Percentiles rank a stretch among this genome's conserved stretches.
phyloP scores from a whole-genome alignment of 2,888 invertebrate genomes.

The Cheilosia impressa region DNA sequence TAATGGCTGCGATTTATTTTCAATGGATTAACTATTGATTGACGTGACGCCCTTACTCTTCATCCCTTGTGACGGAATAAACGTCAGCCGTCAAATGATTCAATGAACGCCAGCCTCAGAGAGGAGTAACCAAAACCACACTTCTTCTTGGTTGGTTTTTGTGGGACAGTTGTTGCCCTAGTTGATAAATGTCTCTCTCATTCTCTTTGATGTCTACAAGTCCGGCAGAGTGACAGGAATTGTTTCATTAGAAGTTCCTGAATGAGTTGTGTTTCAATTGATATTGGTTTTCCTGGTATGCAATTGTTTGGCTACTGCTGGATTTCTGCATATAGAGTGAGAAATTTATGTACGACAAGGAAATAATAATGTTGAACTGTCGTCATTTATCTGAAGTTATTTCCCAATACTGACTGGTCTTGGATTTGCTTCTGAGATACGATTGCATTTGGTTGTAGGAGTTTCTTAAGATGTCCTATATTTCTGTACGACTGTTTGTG shows the following conservation, averaged over 20 bases:
- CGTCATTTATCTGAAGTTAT: too few relatives aligned
- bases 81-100: too few relatives aligned
- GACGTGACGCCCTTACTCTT: neutral
- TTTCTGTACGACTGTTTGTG: too few relatives aligned
- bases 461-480: too few relatives aligned
- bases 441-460: too few relatives aligned
- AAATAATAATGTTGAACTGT: too few relatives aligned
- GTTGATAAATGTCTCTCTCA: constrained; percentile 1
- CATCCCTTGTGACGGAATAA: neutral
- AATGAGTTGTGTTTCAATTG: constrained; percentile 1
- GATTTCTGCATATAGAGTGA: neutral
- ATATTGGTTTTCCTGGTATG: neutral
- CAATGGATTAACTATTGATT: neutral
- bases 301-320: too few relatives aligned
- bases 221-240: neutral
- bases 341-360: too few relatives aligned
- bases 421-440: too few relatives aligned
- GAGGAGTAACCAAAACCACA: constrained; percentile 3
- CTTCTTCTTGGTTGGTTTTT: constrained; percentile 18
- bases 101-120: neutral
- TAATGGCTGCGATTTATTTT: neutral
- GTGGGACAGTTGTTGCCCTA: constrained; percentile 4
- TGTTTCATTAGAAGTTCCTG: constrained; percentile 3
- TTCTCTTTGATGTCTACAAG: neutral
- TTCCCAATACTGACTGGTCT: too few relatives aligned